A percentile compares a stretch with the other conserved stretches of the same genome.
These are phyloP conservation scores for Lordiphosa clarofinis DNA, from an alignment of 1,140 invertebrate genomes.

Conservation along the genomic window DNA sequence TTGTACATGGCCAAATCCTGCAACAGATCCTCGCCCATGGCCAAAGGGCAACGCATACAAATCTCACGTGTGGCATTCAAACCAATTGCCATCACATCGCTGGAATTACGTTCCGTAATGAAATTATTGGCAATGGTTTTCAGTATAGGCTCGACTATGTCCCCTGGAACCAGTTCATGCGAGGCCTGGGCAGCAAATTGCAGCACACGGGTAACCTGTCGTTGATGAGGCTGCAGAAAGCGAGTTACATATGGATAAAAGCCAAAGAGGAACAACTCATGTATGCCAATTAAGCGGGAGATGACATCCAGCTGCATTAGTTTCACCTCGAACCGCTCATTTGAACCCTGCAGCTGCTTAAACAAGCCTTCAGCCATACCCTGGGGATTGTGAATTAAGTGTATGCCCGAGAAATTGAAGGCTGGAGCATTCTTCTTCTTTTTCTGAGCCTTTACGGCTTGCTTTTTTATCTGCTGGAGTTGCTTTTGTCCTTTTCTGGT, in stretches of 20 bases:
- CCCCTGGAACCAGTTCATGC: slow-evolving; percentile 97
- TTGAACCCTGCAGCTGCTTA: slow-evolving; percentile 90
- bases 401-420: slow-evolving; percentile 96
- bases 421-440: slow-evolving; percentile 90
- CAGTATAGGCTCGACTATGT: slow-evolving; percentile 94
- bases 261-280: slow-evolving; percentile 95
- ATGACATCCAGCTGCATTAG: slow-evolving; percentile 96
- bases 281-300: slow-evolving; percentile 96
- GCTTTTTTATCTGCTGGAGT: slow-evolving; percentile 93
- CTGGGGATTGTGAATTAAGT: slow-evolving; percentile 97
- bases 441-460: slow-evolving; percentile 92
- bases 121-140: slow-evolving; percentile 98
- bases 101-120: slow-evolving; percentile 97
- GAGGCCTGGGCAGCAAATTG: slow-evolving; percentile 97
- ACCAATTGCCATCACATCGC: slow-evolving; percentile 98
- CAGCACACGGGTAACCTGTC: slow-evolving; percentile 96
- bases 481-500: slow-evolving; percentile 96
- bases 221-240: slow-evolving; percentile 96
- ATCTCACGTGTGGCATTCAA: slow-evolving; percentile 96
- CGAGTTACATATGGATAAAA: slow-evolving; percentile 95
- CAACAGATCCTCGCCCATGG: slow-evolving; percentile 94
- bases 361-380: slow-evolving; percentile 97
- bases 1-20: slow-evolving; percentile 96
- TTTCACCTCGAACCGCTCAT: slow-evolving; percentile 98
- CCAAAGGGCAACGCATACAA: slow-evolving; percentile 93